phyloP scores from a whole-genome alignment of 2,888 invertebrate genomes.

The Idaea aversata region DNA sequence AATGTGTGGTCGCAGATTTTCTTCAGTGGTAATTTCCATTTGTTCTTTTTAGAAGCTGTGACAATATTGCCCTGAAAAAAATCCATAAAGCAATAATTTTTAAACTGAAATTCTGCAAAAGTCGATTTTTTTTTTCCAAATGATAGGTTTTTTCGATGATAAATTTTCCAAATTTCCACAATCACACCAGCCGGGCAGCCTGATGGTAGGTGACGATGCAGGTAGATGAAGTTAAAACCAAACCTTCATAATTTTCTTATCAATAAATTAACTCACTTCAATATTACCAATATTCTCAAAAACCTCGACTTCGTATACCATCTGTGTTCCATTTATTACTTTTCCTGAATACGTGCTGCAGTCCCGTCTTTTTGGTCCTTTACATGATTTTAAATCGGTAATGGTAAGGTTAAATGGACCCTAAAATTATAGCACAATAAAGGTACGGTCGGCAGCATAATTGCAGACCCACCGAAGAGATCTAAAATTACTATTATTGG shows the following conservation, averaged over 20 bases:
- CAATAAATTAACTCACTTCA: neutral
- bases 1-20: slow-evolving; percentile 3
- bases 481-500: too few relatives aligned
- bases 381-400: slow-evolving; percentile 3
- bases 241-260: too few relatives aligned
- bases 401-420: slow-evolving; percentile 7
- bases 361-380: slow-evolving; percentile 9
- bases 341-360: neutral
- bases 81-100: neutral
- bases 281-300: neutral
- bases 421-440: neutral
- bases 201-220: too few relatives aligned
- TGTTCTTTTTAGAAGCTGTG: slow-evolving; percentile 4
- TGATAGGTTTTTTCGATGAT: too few relatives aligned
- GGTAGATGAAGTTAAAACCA: too few relatives aligned
- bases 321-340: neutral
- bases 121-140: too few relatives aligned
- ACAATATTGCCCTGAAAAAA: slow-evolving; percentile 3
- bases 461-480: too few relatives aligned
- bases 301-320: neutral
- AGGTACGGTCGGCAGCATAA: too few relatives aligned
- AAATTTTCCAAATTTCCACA: too few relatives aligned
- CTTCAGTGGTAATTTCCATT: slow-evolving; percentile 6
- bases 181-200: too few relatives aligned
- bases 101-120: too few relatives aligned